Conservation (phyloP, 2,888 invertebrate genomes). For the Latheticus oryzae region DNA sequence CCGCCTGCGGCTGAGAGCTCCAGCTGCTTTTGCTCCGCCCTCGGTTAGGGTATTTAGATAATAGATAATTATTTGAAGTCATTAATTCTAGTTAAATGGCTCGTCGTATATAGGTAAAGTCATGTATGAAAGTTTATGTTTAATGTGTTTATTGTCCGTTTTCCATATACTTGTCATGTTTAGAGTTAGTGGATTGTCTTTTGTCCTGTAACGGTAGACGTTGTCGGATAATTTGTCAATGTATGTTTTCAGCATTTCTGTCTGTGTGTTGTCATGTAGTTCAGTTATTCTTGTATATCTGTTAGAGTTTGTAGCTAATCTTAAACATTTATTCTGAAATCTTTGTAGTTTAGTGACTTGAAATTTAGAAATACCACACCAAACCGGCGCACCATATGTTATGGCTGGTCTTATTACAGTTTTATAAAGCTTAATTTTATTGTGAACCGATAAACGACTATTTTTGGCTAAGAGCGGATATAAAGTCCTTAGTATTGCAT, state of each 20-base stretch:
- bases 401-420: conserved; percentile 18
- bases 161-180: conserved; percentile 1
- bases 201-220: neutral
- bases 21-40: no score
- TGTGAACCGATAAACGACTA: conserved; percentile 15
- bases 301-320: neutral
- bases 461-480: conserved; percentile 27
- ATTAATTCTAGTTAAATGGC: no score
- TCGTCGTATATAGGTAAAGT: neutral
- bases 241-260: neutral
- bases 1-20: no score
- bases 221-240: conserved; percentile 4
- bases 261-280: conserved; percentile 9
- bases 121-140: conserved; percentile 1
- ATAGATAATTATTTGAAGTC: no score
- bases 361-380: conserved; percentile 6
- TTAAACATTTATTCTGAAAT: conserved; percentile 8
- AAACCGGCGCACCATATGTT: conserved; percentile 21
- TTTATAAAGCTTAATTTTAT: conserved; percentile 22
- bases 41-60: no score
- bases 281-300: conserved; percentile 8
- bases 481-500: conserved; percentile 7
- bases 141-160: neutral
- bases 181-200: neutral
- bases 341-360: conserved; percentile 1